Evolutionary conservation across 1,140 invertebrate genomes (phyloP).

Genomic region (Episyrphus balteatus): DNA sequence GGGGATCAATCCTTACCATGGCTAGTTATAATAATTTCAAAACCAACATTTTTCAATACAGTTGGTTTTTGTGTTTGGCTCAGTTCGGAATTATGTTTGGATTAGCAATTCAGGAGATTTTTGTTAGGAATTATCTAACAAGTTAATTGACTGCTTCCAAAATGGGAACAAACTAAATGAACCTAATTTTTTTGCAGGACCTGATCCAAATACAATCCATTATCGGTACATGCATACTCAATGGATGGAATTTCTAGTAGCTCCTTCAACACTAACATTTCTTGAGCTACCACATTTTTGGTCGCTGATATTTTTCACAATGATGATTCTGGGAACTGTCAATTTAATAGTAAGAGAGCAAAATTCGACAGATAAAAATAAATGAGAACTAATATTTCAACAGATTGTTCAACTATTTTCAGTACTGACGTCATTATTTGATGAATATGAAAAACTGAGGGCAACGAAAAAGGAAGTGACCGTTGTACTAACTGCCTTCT

Average conservation of each 20-base stretch:
- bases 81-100: conserved; percentile 16
- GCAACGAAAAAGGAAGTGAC: conserved; percentile 8
- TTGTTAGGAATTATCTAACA: too few relatives aligned
- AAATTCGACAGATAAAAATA: not conserved
- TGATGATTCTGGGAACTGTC: not conserved
- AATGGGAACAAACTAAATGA: too few relatives aligned
- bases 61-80: conserved; percentile 18
- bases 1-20: conserved; percentile 81
- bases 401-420: conserved; percentile 15
- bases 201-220: not conserved
- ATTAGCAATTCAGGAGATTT: too few relatives aligned
- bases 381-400: too few relatives aligned
- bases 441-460: conserved; percentile 26
- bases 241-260: not conserved
- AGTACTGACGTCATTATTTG: conserved; percentile 25
- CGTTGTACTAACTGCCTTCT: not conserved
- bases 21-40: conserved; percentile 82
- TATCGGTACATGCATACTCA: not conserved
- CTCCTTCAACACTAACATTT: not conserved
- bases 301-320: not conserved
- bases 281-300: not conserved
- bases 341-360: not conserved
- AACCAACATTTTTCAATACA: conserved; percentile 49
- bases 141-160: too few relatives aligned
- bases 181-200: too few relatives aligned